A percentile compares a stretch with the other conserved stretches of the same genome.
Conservation (phyloP, 2,888 invertebrate species). For the Pristionchus entomophagus region DNA sequence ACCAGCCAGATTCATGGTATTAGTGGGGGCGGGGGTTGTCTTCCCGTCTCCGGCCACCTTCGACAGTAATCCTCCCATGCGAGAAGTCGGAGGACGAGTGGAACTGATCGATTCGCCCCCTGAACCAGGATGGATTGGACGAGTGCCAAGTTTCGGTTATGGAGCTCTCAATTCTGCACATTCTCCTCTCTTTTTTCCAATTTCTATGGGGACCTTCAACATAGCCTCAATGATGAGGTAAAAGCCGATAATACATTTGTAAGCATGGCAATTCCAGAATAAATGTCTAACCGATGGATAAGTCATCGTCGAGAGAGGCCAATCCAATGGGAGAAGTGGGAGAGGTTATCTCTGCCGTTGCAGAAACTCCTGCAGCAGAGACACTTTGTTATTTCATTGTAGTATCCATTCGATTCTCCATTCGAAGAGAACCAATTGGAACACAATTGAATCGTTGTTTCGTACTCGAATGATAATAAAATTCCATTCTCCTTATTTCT, state of each 20-base stretch:
- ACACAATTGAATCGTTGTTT: too few species aligned
- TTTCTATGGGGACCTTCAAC: background rate
- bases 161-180: background rate
- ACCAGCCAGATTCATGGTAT: constrained; percentile 15
- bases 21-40: background rate
- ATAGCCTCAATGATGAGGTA: background rate
- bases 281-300: constrained; percentile 29
- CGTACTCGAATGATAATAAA: too few species aligned
- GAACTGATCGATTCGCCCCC: constrained; percentile 27
- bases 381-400: too few species aligned
- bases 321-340: constrained; percentile 40
- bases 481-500: too few species aligned
- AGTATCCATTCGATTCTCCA: too few species aligned
- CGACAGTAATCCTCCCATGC: background rate
- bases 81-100: constrained; percentile 22
- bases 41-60: background rate
- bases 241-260: background rate
- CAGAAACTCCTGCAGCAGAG: background rate
- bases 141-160: too few species aligned
- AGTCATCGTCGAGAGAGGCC: constrained; percentile 43
- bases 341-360: background rate
- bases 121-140: too few species aligned
- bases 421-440: too few species aligned
- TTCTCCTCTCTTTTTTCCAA: background rate
- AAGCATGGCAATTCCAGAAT: too few species aligned